These are phyloP conservation scores for Dendrocopos noguchii DNA, from an alignment of 2,113 vertebrate genomes.

Conservation along the genomic window DNA sequence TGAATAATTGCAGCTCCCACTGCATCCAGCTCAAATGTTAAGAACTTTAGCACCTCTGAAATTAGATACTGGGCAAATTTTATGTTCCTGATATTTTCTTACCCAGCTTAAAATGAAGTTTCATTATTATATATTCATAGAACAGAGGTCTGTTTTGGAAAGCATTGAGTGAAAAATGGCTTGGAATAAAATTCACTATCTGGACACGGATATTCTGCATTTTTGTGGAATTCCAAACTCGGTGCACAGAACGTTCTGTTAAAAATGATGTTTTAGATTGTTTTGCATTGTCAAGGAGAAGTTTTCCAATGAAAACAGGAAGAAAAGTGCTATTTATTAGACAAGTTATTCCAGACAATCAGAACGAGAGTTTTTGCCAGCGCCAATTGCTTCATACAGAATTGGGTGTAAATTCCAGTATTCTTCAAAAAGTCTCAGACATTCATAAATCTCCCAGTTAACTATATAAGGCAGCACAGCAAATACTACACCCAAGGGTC, in stretches of 20 bases:
- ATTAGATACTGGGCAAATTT: not conserved
- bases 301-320: constrained; percentile 34
- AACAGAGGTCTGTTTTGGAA: not conserved
- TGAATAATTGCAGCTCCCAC: not conserved
- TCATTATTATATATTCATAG: not conserved
- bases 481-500: not conserved
- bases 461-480: not conserved
- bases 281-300: not conserved
- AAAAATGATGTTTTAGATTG: not conserved
- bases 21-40: not conserved
- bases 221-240: not conserved
- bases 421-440: not conserved
- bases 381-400: not conserved
- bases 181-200: not conserved
- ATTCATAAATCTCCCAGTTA: not conserved
- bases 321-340: constrained; percentile 11
- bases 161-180: not conserved
- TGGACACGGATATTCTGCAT: not conserved
- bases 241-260: not conserved
- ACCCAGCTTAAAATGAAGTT: not conserved
- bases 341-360: not conserved
- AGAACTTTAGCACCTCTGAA: not conserved
- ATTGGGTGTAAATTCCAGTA: not conserved
- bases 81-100: not conserved
- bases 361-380: not conserved